Percentiles rank a stretch among this genome's conserved stretches.
phyloP scores from a whole-genome alignment of 2,888 invertebrate genomes.

The Chesias legatella region DNA sequence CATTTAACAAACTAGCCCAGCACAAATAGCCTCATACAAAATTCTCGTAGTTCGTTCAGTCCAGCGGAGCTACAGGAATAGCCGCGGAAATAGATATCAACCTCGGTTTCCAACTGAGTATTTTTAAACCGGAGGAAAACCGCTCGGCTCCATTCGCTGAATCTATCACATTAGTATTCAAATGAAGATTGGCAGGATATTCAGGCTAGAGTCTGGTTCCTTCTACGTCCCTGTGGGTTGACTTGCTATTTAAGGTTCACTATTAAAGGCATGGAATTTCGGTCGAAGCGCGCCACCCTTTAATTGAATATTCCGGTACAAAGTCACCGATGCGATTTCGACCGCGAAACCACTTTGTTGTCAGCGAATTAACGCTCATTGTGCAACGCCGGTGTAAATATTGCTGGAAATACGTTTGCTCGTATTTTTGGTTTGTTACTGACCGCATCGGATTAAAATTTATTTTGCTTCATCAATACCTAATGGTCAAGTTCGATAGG shows the following conservation, averaged over 20 bases:
- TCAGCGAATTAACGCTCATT: constrained; percentile 55
- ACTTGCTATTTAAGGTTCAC: too few species aligned
- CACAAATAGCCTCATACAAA: constrained; percentile 13
- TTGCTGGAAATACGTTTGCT: constrained; percentile 6
- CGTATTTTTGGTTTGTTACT: constrained; percentile 8
- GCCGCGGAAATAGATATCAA: not conserved
- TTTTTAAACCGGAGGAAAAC: not conserved
- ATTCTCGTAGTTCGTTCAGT: constrained; percentile 8
- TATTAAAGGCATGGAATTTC: too few species aligned
- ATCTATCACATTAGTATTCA: too few species aligned
- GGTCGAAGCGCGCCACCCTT: constrained; percentile 3
- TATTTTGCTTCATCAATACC: not conserved
- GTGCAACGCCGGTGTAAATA: constrained; percentile 27
- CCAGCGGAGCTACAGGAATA: constrained; percentile 10
- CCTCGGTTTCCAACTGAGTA: not conserved
- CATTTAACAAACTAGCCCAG: constrained; percentile 3
- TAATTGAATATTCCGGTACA: constrained; percentile 37
- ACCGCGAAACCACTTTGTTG: constrained; percentile 50
- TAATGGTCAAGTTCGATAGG: too few species aligned
- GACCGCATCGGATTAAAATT: constrained; percentile 1
- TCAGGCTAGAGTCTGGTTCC: too few species aligned
- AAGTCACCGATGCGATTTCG: constrained; percentile 35
- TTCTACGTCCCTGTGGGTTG: too few species aligned
- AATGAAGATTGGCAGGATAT: too few species aligned
- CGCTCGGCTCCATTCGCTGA: too few species aligned